Percentiles rank a stretch among this genome's conserved stretches.
phyloP scores from a whole-genome alignment of 2,113 vertebrate species.

The Epinephelus moara region DNA sequence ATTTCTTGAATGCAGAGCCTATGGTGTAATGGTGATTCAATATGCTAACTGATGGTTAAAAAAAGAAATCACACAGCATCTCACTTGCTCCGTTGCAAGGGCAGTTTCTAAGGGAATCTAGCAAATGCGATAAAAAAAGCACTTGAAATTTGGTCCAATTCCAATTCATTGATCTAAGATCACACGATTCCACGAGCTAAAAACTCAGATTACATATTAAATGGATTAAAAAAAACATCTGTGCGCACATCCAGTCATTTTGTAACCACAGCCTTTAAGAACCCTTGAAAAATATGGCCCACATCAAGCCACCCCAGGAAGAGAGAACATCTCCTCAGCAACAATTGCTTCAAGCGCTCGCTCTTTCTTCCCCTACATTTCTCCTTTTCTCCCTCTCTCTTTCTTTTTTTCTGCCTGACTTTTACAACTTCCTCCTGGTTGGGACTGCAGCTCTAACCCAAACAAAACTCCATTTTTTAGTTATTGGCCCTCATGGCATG shows the following conservation, averaged over 20 bases:
- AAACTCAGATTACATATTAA: slow-evolving; percentile 28
- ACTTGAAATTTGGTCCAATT: neutral
- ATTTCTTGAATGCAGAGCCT: slow-evolving; percentile 5
- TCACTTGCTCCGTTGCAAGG: neutral
- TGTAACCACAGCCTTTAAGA: slow-evolving; percentile 49
- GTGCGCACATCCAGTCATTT: slow-evolving; percentile 26
- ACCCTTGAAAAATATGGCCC: slow-evolving; percentile 61
- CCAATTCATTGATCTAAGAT: slow-evolving; percentile 20
- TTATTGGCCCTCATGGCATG: slow-evolving; percentile 91
- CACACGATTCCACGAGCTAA: neutral
- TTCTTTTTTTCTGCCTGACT: slow-evolving; percentile 73
- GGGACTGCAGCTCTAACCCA: slow-evolving; percentile 88
- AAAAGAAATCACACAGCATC: neutral
- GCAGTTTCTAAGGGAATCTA: neutral
- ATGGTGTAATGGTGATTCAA: neutral
- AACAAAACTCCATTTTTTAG: slow-evolving; percentile 92
- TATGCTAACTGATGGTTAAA: neutral
- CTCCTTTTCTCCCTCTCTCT: slow-evolving; percentile 38
- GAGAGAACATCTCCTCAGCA: slow-evolving; percentile 71
- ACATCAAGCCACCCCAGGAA: slow-evolving; percentile 63
- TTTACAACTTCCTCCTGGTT: slow-evolving; percentile 89
- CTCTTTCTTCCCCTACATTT: slow-evolving; percentile 60
- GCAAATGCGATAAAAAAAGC: slow-evolving; percentile 1
- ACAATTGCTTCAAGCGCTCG: slow-evolving; percentile 79
- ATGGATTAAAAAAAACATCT: slow-evolving; percentile 10